Evolutionary conservation across 2,113 vertebrate species (phyloP), one percentile per base, ranked within the genome.

Genomic region (Fukomys damarensis): DNA sequence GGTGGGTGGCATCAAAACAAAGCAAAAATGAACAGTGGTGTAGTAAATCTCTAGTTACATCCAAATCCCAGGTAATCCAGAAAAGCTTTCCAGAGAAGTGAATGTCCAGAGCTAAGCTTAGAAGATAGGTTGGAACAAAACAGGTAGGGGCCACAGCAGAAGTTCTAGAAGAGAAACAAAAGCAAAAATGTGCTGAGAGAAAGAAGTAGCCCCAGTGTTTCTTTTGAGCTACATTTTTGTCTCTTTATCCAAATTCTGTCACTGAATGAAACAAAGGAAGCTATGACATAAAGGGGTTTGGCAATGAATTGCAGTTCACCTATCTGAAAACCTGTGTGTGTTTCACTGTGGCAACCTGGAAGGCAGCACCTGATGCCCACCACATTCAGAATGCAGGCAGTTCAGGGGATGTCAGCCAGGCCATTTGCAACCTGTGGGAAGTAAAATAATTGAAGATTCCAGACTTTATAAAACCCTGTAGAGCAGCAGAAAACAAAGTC

Each of bases 211-310:
- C 17, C 43, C 63, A 74, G 0, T 76, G 68, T 89, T 93, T 82
- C 66, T 86, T 97, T 92, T 74, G 22, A 68, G 56, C n/a, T 56
- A 54, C 76, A 65, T 58, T 91, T 82, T 85, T 49, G 59, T 43
- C 41, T 80, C 54, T 90, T 85, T 61, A 80, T 94, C 41, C 19
- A 41, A 90, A 46, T 95, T 58, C 80, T 85, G 30, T 49, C 89
- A 88, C 52, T 89, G 81, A 58, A 52, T 87, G 41, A 28, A 43
- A 46, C 41, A 46, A 76, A 46, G 72, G 2, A 86, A 68, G 56
- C 65, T 35, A 41, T 43, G 43, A 85, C 54, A 32, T 61, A 66
- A 81, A 77, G 38, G 8, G 59, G 41, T 38, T 3, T 59, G 90
- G 68, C 61, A 82, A 32, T 41, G 49, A 41, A 43, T n/a, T 66